Conservation (phyloP, 2,888 invertebrate species). For the Siphonodentalium dalli region DNA sequence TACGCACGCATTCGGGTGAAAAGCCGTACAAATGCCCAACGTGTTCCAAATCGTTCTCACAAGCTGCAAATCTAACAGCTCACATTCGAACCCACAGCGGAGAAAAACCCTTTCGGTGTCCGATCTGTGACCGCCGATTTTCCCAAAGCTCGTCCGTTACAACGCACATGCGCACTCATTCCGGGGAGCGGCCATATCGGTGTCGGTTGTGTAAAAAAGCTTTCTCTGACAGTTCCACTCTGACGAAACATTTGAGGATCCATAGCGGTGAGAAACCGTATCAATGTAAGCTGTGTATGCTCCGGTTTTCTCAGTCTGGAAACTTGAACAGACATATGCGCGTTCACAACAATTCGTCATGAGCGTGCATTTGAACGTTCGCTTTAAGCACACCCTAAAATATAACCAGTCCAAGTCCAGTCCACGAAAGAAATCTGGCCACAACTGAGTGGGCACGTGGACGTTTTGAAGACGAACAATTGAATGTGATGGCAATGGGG, state of each 20-base stretch:
- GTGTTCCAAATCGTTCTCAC: constrained; percentile 95
- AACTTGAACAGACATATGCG: constrained; percentile 99
- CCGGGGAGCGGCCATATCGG: constrained; percentile 96
- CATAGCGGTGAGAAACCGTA: constrained; percentile 86
- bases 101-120: constrained; percentile 97
- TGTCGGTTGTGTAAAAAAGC: constrained; percentile 97
- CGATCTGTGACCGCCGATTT: constrained; percentile 94
- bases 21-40: constrained; percentile 75
- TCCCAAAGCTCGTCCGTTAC: constrained; percentile 94
- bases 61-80: constrained; percentile 97
- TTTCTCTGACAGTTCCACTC: constrained; percentile 97
- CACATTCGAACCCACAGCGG: constrained; percentile 96
- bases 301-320: constrained; percentile 97
- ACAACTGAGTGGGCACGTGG: too few relatives aligned
- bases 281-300: constrained; percentile 92
- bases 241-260: constrained; percentile 95
- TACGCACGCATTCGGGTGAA: constrained; percentile 95
- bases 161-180: constrained; percentile 99
- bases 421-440: too few relatives aligned
- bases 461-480: too few relatives aligned
- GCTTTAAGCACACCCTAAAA: too few relatives aligned
- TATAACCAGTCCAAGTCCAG: too few relatives aligned
- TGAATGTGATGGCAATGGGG: too few relatives aligned
- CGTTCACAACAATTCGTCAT: constrained; percentile 74
- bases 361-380: too few relatives aligned